A percentile compares a stretch with the other conserved stretches of the same genome.
Conservation (phyloP, 2,113 vertebrate genomes). For the Alosa alosa region DNA sequence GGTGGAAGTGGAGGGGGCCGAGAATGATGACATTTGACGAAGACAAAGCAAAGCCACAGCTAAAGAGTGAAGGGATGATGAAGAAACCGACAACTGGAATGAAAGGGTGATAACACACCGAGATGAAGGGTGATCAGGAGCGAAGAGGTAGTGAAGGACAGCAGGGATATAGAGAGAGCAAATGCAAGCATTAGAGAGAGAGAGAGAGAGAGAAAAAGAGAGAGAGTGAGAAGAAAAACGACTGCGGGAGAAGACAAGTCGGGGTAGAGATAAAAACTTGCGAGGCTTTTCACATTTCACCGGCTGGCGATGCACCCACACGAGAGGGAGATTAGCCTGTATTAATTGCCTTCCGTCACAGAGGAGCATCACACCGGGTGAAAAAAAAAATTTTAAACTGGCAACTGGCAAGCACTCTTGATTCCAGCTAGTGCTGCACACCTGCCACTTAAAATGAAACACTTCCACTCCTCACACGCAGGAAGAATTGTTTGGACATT, state of each 20-base stretch:
- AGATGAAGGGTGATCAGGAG: conserved; percentile 42
- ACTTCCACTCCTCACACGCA: conserved; percentile 20
- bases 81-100: conserved; percentile 41
- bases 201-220: conserved; percentile 22
- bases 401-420: conserved; percentile 23
- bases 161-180: conserved; percentile 26
- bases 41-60: conserved; percentile 19
- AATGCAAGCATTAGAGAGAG: conserved; percentile 13
- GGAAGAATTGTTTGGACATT: conserved; percentile 24
- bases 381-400: conserved; percentile 43
- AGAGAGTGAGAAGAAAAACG: conserved; percentile 13
- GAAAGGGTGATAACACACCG: conserved; percentile 36
- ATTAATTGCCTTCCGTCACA: conserved; percentile 51
- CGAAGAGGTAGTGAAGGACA: conserved; percentile 42
- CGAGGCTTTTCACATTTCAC: conserved; percentile 35
- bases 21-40: conserved; percentile 19
- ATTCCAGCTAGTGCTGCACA: conserved; percentile 34
- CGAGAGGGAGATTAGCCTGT: conserved; percentile 43
- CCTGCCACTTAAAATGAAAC: conserved; percentile 36
- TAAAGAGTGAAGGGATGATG: conserved; percentile 19
- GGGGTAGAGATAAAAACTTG: not conserved
- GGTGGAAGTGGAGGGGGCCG: not conserved
- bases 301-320: conserved; percentile 36
- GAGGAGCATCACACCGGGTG: conserved; percentile 44
- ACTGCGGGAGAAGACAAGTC: not conserved